A percentile compares a stretch with the other conserved stretches of the same genome.
phyloP scores from a whole-genome alignment of 92 coral and sea anemone genomes.

The Chrysogorgia sp. region DNA sequence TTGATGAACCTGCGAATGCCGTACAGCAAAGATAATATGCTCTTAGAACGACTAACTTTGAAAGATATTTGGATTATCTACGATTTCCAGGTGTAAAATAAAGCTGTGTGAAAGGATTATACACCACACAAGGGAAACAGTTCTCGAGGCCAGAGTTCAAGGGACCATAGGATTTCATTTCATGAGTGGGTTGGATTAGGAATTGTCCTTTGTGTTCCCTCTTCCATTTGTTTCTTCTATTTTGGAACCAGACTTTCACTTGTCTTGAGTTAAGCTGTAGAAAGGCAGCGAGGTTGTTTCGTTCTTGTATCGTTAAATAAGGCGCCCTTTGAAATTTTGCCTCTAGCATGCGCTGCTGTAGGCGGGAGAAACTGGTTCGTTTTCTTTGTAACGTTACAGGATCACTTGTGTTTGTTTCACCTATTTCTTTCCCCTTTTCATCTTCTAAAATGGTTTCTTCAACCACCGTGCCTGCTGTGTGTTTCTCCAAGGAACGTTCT shows the following conservation, averaged over 20 bases:
- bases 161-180: constrained; percentile 28
- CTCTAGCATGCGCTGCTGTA: constrained; percentile 42
- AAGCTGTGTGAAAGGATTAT: constrained; percentile 27
- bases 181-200: constrained; percentile 33
- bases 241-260: constrained; percentile 46
- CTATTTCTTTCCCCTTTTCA: neutral
- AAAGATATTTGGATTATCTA: neutral
- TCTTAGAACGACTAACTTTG: neutral
- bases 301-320: constrained; percentile 42
- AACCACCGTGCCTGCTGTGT: neutral
- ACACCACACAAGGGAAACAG: constrained; percentile 25
- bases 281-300: constrained; percentile 31
- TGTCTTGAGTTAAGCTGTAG: constrained; percentile 37
- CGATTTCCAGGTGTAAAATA: constrained; percentile 24
- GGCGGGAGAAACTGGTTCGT: constrained; percentile 36
- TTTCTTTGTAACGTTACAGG: constrained; percentile 32
- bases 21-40: too few relatives aligned
- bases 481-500: neutral
- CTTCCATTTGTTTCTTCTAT: constrained; percentile 43
- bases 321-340: constrained; percentile 40
- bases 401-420: neutral
- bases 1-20: too few relatives aligned
- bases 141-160: constrained; percentile 20
- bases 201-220: constrained; percentile 37
- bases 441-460: neutral